These are phyloP conservation scores for Anniella stebbinsi DNA, from an alignment of 2,797 vertebrate species.

Conservation along the genomic window DNA sequence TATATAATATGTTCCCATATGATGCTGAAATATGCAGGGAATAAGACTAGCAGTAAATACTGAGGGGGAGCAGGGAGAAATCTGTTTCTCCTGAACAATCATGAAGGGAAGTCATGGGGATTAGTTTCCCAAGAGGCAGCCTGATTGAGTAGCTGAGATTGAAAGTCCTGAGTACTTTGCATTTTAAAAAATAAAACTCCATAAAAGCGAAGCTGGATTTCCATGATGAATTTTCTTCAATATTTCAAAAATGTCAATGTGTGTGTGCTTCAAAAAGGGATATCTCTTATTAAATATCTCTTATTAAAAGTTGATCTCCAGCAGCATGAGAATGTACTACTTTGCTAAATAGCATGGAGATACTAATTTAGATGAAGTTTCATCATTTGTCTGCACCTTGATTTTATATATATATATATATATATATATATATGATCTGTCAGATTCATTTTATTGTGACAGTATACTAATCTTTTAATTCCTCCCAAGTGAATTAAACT, in stretches of 20 bases:
- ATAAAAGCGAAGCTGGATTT: slow-evolving; percentile 44
- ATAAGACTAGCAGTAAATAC: background rate
- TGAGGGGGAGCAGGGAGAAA: background rate
- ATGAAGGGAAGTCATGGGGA: slow-evolving; percentile 1
- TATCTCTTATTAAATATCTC: slow-evolving; percentile 58
- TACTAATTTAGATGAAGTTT: slow-evolving; percentile 53
- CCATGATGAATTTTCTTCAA: background rate
- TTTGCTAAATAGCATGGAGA: slow-evolving; percentile 48
- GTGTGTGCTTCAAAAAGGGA: no score
- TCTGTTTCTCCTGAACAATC: background rate
- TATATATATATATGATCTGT: slow-evolving; percentile 40
- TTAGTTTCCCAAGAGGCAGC: slow-evolving; percentile 1
- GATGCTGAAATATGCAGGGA: slow-evolving; percentile 21
- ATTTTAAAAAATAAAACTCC: background rate
- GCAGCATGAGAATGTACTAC: slow-evolving; percentile 39
- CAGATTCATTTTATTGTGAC: slow-evolving; percentile 47
- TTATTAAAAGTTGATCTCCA: slow-evolving; percentile 62
- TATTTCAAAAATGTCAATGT: slow-evolving; percentile 61
- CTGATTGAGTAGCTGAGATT: slow-evolving; percentile 30
- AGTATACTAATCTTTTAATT: slow-evolving; percentile 42
- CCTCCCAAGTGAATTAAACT: slow-evolving; percentile 14
- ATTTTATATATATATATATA: background rate
- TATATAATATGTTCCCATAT: background rate
- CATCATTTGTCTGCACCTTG: slow-evolving; percentile 36
- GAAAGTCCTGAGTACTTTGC: slow-evolving; percentile 39